Evolutionary conservation across 1,140 invertebrate species (phyloP).

Genomic region (Caerostris darwini): DNA sequence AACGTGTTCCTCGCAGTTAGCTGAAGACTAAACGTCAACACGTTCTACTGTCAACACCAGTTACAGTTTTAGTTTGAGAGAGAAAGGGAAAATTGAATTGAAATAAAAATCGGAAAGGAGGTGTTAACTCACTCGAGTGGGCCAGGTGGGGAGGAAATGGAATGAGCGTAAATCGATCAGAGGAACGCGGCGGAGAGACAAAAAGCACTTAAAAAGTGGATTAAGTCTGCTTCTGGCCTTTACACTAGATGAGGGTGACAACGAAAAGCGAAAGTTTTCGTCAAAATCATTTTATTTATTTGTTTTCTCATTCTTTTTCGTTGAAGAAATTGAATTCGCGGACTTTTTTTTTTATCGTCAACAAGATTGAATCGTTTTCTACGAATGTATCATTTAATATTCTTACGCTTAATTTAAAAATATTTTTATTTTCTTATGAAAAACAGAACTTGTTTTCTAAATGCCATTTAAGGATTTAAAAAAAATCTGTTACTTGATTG

Average conservation of each 20-base stretch:
- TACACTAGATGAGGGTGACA: not conserved
- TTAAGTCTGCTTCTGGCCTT: slow-evolving; percentile 33
- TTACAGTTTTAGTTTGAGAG: slow-evolving; percentile 33
- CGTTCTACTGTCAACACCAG: slow-evolving; percentile 66
- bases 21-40: slow-evolving; percentile 58
- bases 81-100: slow-evolving; percentile 26
- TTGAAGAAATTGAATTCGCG: not conserved
- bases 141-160: slow-evolving; percentile 49
- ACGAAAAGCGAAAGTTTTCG: slow-evolving; percentile 39
- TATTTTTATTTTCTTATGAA: too few relatives aligned
- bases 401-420: too few relatives aligned
- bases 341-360: too few relatives aligned
- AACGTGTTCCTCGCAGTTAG: not conserved
- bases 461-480: too few relatives aligned
- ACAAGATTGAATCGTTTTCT: too few relatives aligned
- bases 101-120: slow-evolving; percentile 18
- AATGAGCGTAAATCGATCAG: slow-evolving; percentile 71
- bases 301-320: not conserved
- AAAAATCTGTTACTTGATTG: too few relatives aligned
- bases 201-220: slow-evolving; percentile 75
- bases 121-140: not conserved
- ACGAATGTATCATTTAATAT: too few relatives aligned
- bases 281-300: not conserved
- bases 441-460: too few relatives aligned
- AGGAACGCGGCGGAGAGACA: not conserved